Evolutionary conservation across 2,113 vertebrate species (phyloP).

Genomic region (Synchiropus splendidus): DNA sequence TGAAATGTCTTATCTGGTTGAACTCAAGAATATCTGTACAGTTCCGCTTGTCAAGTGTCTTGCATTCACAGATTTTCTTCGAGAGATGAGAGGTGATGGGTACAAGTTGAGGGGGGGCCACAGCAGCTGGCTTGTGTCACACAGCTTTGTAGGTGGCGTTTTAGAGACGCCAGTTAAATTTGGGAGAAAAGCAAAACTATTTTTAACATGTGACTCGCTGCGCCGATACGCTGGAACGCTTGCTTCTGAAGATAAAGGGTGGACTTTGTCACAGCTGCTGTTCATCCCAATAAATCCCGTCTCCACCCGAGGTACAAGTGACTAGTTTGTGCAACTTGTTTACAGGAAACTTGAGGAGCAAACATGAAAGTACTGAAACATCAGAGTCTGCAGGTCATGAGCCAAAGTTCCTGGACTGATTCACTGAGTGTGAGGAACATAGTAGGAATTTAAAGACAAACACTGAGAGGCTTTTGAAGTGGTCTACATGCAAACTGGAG

Average conservation of each 20-base stretch:
- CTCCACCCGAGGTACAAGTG: conserved; percentile 40
- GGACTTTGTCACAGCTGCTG: conserved; percentile 68
- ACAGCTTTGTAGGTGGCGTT: conserved; percentile 47
- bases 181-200: conserved; percentile 14
- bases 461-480: conserved; percentile 3
- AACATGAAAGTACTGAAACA: conserved; percentile 24
- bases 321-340: conserved; percentile 50
- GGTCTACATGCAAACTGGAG: no score
- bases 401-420: conserved; percentile 12
- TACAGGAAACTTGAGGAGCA: conserved; percentile 30
- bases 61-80: neutral
- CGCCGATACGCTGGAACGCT: conserved; percentile 9
- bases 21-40: conserved; percentile 35
- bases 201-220: conserved; percentile 1
- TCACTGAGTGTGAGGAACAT: conserved; percentile 14
- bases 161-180: conserved; percentile 47
- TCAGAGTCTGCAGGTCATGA: conserved; percentile 8
- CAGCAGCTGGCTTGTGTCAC: conserved; percentile 38
- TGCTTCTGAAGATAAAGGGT: conserved; percentile 26
- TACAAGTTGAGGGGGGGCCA: conserved; percentile 25
- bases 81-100: conserved; percentile 4
- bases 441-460: conserved; percentile 22
- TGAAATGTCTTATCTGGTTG: conserved; percentile 29
- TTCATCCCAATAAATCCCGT: conserved; percentile 56
- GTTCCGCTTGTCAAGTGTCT: conserved; percentile 36